Base-by-base conservation (phyloP, 1,140 invertebrate genomes). In the Magallana gigas region DNA sequence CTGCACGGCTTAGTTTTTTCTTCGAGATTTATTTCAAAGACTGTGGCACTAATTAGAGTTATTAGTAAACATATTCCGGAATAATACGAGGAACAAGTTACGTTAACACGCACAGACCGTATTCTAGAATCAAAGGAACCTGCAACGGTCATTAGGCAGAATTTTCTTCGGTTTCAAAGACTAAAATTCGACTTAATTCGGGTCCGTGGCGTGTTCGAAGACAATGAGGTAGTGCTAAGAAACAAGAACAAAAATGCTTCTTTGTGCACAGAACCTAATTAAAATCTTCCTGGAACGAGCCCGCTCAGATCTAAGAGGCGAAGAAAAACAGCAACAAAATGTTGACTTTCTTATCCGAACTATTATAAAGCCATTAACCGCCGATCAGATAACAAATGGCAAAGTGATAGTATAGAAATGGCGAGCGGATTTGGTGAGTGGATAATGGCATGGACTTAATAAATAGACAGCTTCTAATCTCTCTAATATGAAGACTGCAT, bases 361-460 rank as follows among this genome's bases (percentile, higher is more conserved):
- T 36, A 76, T 76, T 76, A 76, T 76, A 76, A 76, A 76, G 68
- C 68, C 68, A 76, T 76, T 76, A 76, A 76, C 68, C 8, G 14
- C 23, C 9, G 23, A 76, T 29, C 23, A 76, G 12, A 29, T 29
- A 76, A 23, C 23, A 29, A 76, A 76, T 76, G 68, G 68, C 23
- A 76, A 71, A 76, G 23, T 76, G 18, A 76, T 76, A 76, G 68
- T 29, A 29, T 12, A 29, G 36, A 76, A 29, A 12, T 23, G 29
- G 68, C 18, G 18, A 12, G 23, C 9, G 23, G 68, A 71, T 29
- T 76, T 1, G 36, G 68, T 11, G 68, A 76, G 18, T 9, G 9
- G 68, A 8, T 76, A 76, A 76, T 76, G 68, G 68, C 23, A 76
- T 76, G 68, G 68, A 12, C 23, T 36, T 8, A 76, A 76, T 12